These are phyloP conservation scores for Ischnus inquisitorius DNA, from an alignment of 2,888 invertebrate genomes.

Conservation along the genomic window DNA sequence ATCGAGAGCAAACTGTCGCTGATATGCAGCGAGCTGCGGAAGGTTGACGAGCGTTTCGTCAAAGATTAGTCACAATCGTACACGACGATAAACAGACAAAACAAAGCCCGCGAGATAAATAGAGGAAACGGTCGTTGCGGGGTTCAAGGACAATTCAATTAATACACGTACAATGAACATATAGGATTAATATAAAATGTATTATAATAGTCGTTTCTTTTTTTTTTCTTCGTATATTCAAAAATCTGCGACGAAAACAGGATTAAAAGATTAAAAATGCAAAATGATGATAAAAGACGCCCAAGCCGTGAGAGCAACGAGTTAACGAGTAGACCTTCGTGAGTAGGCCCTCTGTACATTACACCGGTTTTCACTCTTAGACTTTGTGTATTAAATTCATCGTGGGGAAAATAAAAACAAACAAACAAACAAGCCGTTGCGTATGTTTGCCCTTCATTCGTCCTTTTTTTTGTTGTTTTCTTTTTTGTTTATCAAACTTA, in stretches of 20 bases:
- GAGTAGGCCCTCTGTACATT: constrained; percentile 78
- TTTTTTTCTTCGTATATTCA: constrained; percentile 76
- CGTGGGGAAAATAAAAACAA: constrained; percentile 40
- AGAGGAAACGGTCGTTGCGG: constrained; percentile 2
- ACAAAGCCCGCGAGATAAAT: not conserved
- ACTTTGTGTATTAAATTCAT: constrained; percentile 42
- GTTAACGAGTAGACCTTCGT: constrained; percentile 57
- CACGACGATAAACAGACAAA: constrained; percentile 6
- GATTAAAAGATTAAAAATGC: constrained; percentile 59
- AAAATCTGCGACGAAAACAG: constrained; percentile 75
- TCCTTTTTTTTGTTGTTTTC: constrained; percentile 43
- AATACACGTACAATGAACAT: constrained; percentile 74
- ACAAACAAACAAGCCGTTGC: constrained; percentile 26
- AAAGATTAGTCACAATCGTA: constrained; percentile 50
- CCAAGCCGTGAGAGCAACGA: constrained; percentile 56
- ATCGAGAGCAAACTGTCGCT: constrained; percentile 57
- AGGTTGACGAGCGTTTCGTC: constrained; percentile 43
- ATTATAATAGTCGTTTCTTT: constrained; percentile 81
- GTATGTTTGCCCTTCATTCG: constrained; percentile 19
- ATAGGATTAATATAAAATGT: constrained; percentile 85
- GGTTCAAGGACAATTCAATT: constrained; percentile 61
- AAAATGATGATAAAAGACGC: constrained; percentile 57
- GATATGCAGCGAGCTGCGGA: constrained; percentile 50
- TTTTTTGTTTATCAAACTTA: constrained; percentile 43
- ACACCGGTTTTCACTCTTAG: constrained; percentile 25